Conservation (phyloP, 1,140 invertebrate species). For the Penaeus indicus region DNA sequence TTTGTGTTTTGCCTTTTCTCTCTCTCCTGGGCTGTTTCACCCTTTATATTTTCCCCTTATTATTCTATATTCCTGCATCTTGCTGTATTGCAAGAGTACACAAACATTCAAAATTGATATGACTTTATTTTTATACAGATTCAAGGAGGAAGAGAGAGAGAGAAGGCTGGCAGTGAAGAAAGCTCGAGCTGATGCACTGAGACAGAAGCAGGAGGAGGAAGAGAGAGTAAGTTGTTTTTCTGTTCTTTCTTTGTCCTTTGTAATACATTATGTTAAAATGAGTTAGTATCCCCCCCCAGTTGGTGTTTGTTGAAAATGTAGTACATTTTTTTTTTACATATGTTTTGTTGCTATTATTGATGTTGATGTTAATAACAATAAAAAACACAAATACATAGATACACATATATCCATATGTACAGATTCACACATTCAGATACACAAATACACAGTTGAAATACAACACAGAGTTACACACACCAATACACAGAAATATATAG, state of each 20-base stretch:
- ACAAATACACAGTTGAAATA: too few relatives aligned
- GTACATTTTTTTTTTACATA: background rate
- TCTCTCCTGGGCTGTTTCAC: background rate
- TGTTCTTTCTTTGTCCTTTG: background rate
- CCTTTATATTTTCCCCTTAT: background rate
- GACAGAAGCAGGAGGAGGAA: conserved; percentile 70
- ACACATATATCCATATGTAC: too few relatives aligned
- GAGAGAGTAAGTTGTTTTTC: conserved; percentile 67
- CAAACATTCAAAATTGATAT: background rate
- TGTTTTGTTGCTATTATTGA: background rate
- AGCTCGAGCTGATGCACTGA: conserved; percentile 88
- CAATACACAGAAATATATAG: too few relatives aligned
- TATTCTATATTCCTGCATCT: background rate
- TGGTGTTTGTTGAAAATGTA: too few relatives aligned
- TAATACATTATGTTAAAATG: background rate
- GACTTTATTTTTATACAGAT: conserved; percentile 73
- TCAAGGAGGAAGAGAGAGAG: conserved; percentile 95
- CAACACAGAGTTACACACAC: too few relatives aligned
- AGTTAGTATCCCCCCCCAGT: too few relatives aligned
- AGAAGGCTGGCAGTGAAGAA: conserved; percentile 89
- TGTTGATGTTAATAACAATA: too few relatives aligned
- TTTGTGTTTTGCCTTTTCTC: background rate
- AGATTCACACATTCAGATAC: too few relatives aligned
- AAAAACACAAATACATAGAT: too few relatives aligned
- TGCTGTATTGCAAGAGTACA: background rate